Base-by-base conservation (phyloP, 1,140 invertebrate genomes). In the Oryctes rhinoceros region DNA sequence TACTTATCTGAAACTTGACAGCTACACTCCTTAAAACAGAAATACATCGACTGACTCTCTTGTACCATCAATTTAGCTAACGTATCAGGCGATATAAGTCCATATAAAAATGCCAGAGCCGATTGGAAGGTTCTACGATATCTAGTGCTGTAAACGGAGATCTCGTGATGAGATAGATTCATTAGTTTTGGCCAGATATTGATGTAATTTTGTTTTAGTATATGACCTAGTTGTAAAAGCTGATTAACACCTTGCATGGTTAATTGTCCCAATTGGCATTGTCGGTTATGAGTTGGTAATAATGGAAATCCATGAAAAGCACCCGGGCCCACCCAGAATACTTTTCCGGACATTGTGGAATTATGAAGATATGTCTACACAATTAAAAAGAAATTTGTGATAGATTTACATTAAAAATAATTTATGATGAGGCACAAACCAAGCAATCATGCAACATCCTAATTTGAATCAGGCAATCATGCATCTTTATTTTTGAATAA, bases 71-170 rank as follows among this genome's bases (percentile, higher is more conserved):
- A 84, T 85, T 88, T 89, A 3, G 85, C 82, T 82, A 90, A 81
- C 6, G 82, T 84, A 85, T 90, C 82, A 80, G 89, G 88, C 11
- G 93, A 91, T 24, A 96, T 86, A 80, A 96, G 91, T 0, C 94
- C 91, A 88, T 93, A 96, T 11, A 96, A 86, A 81, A 97, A 90
- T 2, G 95, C 95, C 49, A 96, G 88, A 4, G 94, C 93, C 85
- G 96, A 97, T 87, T 98, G 96, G 82, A 96, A 96, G 11, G 97
- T 98, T 84, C 97, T 91, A 7, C 94, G 89, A 87, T 96, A 96
- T 49, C 94, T 90, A 0, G 96, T 98, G 80, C 94, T 95, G 84
- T 94, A 95, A 3, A 95, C 90, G 30, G 93, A 87, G 30, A 96
- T 88, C 78, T 95, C 92, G 20, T 92, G 91, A 83, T 88, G 88